phyloP scores from a whole-genome alignment of 2,113 vertebrate genomes.

The Gambusia holbrooki region DNA sequence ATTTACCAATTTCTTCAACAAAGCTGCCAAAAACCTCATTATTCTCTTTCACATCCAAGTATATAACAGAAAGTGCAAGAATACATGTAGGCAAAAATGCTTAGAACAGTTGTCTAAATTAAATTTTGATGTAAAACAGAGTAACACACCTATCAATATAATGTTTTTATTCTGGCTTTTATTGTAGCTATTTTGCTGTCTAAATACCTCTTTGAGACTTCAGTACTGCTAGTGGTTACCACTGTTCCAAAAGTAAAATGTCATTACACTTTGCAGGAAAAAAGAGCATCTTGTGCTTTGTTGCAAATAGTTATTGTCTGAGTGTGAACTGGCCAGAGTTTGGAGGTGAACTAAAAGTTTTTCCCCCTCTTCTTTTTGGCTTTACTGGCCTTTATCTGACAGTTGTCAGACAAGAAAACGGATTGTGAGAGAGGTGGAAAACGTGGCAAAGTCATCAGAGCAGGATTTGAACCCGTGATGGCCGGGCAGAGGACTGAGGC shows the following conservation, averaged over 20 bases:
- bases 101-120: neutral
- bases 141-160: neutral
- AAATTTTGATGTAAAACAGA: neutral
- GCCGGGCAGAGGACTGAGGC: too few relatives aligned
- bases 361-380: too few relatives aligned
- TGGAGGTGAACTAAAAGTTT: neutral
- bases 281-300: neutral
- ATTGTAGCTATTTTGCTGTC: neutral
- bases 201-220: neutral
- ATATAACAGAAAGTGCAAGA: neutral
- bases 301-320: neutral
- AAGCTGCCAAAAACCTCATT: too few relatives aligned
- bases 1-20: too few relatives aligned
- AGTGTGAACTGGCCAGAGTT: neutral
- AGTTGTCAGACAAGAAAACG: too few relatives aligned
- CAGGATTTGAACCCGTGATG: too few relatives aligned
- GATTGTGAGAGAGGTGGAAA: too few relatives aligned
- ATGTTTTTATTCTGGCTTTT: neutral
- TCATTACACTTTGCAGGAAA: constrained; percentile 3
- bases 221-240: neutral
- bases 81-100: neutral
- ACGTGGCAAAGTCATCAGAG: too few relatives aligned
- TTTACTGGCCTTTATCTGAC: too few relatives aligned
- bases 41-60: too few relatives aligned
- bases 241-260: constrained; percentile 1